Evolutionary conservation across 2,797 vertebrate genomes (phyloP).

Genomic region (Amblyopsis hoosieri): DNA sequence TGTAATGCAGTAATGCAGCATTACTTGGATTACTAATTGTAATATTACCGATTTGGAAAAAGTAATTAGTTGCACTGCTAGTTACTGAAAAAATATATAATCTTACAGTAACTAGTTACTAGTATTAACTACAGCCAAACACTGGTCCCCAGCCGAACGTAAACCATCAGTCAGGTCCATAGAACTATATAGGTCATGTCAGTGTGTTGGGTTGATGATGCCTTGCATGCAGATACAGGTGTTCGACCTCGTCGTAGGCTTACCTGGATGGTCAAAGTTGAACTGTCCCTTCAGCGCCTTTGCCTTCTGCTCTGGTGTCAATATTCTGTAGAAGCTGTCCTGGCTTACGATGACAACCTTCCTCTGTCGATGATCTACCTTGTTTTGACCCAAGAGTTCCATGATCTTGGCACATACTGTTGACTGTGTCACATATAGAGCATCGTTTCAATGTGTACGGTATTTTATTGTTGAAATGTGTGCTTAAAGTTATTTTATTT

Average conservation of each 20-base stretch:
- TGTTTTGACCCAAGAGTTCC: constrained; percentile 95
- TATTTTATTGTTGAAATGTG: not conserved
- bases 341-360: constrained; percentile 94
- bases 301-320: constrained; percentile 89
- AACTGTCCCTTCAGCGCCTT: constrained; percentile 94
- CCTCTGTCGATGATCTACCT: constrained; percentile 91
- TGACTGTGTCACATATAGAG: constrained; percentile 74
- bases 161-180: too few relatives aligned
- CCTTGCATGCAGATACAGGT: too few relatives aligned
- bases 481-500: not conserved
- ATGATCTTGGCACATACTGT: constrained; percentile 99
- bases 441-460: not conserved
- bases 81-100: too few relatives aligned
- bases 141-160: too few relatives aligned
- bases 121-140: too few relatives aligned
- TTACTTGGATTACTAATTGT: too few relatives aligned
- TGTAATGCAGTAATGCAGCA: too few relatives aligned
- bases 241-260: not conserved
- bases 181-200: too few relatives aligned
- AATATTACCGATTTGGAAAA: too few relatives aligned
- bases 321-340: constrained; percentile 92
- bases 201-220: too few relatives aligned
- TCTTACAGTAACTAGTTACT: too few relatives aligned
- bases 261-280: constrained; percentile 97
- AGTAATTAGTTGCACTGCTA: too few relatives aligned